phyloP scores from a whole-genome alignment of 1,140 invertebrate species.

The Agraylea sexmaculata region DNA sequence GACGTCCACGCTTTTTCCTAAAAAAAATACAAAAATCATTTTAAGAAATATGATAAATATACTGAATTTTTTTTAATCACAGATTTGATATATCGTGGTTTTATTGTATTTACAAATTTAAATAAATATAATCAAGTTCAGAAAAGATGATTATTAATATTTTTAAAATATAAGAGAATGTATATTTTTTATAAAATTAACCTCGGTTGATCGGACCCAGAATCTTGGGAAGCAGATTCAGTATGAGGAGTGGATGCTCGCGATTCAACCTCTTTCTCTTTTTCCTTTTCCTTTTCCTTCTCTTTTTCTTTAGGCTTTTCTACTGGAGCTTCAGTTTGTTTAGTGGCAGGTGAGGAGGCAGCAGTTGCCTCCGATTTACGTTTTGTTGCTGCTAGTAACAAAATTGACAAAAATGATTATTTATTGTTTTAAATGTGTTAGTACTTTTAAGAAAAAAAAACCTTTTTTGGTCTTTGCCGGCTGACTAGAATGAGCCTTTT shows the following conservation, averaged over 20 bases:
- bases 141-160: neutral
- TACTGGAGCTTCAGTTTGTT: conserved; percentile 27
- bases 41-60: neutral
- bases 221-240: conserved; percentile 34
- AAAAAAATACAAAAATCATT: conserved; percentile 17
- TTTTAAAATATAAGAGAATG: neutral
- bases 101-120: neutral
- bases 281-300: conserved; percentile 20
- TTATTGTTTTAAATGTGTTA: too few relatives aligned
- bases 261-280: conserved; percentile 20
- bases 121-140: neutral
- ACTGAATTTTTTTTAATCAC: neutral
- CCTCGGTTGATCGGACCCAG: conserved; percentile 38
- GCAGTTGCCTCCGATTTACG: conserved; percentile 31
- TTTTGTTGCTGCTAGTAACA: conserved; percentile 32
- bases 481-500: conserved; percentile 65
- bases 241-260: conserved; percentile 34
- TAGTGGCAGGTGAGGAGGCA: conserved; percentile 24
- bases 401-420: conserved; percentile 1
- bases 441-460: too few relatives aligned
- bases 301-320: conserved; percentile 27
- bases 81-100: neutral
- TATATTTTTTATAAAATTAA: conserved; percentile 17
- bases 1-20: conserved; percentile 46
- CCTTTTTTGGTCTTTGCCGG: conserved; percentile 52